A percentile compares a stretch with the other conserved stretches of the same genome.
These are phyloP conservation scores for Ernsta delagoae DNA, from an alignment of 2,888 invertebrate genomes.

Conservation along the genomic window DNA sequence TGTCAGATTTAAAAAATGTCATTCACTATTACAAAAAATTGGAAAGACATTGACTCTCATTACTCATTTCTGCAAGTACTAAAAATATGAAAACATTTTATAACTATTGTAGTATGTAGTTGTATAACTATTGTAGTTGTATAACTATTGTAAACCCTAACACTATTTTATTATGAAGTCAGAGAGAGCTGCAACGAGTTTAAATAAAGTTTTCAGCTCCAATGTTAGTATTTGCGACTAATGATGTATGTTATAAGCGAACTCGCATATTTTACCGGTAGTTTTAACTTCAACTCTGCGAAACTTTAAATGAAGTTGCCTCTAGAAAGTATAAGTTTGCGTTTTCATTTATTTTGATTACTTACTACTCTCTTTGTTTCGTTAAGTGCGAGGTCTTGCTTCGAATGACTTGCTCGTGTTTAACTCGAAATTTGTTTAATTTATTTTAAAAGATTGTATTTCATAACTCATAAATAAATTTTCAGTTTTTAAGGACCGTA, in stretches of 20 bases:
- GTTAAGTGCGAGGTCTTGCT: constrained; percentile 16
- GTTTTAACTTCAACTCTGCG: constrained; percentile 55
- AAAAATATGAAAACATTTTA: background rate
- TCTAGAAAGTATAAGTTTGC: constrained; percentile 43
- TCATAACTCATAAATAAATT: too few relatives aligned
- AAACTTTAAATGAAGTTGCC: constrained; percentile 62
- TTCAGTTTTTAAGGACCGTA: too few relatives aligned
- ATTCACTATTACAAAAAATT: too few relatives aligned
- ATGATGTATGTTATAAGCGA: constrained; percentile 70
- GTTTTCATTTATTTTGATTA: constrained; percentile 36
- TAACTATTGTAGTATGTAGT: too few relatives aligned
- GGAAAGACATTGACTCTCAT: too few relatives aligned
- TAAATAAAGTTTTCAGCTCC: constrained; percentile 62
- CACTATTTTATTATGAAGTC: constrained; percentile 19
- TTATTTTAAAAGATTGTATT: constrained; percentile 1
- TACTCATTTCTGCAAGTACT: background rate
- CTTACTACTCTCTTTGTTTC: constrained; percentile 25
- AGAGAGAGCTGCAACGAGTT: constrained; percentile 49
- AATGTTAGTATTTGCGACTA: constrained; percentile 63
- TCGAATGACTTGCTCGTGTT: constrained; percentile 50
- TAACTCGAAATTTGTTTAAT: constrained; percentile 32
- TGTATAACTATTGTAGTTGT: too few relatives aligned
- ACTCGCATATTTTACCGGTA: constrained; percentile 60
- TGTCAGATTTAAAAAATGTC: too few relatives aligned
- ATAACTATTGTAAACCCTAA: too few relatives aligned